phyloP scores from a whole-genome alignment of 2,113 vertebrate genomes.

The Sylvietta virens region DNA sequence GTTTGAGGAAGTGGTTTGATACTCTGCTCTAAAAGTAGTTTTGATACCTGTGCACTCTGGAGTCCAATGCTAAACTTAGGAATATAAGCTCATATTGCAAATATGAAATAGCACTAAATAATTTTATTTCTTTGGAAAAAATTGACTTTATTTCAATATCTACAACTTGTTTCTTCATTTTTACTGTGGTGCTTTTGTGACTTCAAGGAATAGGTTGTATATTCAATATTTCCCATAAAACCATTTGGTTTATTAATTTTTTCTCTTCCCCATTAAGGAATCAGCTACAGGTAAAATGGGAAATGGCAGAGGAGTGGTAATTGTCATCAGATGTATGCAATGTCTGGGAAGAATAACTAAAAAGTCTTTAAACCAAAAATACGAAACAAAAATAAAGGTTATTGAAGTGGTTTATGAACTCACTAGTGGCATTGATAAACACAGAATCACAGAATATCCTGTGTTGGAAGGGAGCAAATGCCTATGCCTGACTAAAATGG shows the following conservation, averaged over 20 bases:
- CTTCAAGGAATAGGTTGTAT: neutral
- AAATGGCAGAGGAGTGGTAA: neutral
- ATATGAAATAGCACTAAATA: neutral
- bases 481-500: neutral
- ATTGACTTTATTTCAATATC: neutral
- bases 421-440: neutral
- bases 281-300: neutral
- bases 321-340: neutral
- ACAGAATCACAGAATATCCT: neutral
- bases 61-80: neutral
- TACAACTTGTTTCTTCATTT: neutral
- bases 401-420: neutral
- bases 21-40: neutral
- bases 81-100: neutral
- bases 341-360: neutral
- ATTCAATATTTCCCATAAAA: neutral
- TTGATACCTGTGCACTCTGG: neutral
- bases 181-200: neutral
- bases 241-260: neutral
- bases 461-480: accelerated
- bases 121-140: neutral
- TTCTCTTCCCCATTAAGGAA: neutral
- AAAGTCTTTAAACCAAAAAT: neutral
- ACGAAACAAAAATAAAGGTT: neutral
- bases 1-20: neutral